These are phyloP conservation scores for Litocranius walleri DNA, from an alignment of 2,113 vertebrate genomes.

Conservation along the genomic window DNA sequence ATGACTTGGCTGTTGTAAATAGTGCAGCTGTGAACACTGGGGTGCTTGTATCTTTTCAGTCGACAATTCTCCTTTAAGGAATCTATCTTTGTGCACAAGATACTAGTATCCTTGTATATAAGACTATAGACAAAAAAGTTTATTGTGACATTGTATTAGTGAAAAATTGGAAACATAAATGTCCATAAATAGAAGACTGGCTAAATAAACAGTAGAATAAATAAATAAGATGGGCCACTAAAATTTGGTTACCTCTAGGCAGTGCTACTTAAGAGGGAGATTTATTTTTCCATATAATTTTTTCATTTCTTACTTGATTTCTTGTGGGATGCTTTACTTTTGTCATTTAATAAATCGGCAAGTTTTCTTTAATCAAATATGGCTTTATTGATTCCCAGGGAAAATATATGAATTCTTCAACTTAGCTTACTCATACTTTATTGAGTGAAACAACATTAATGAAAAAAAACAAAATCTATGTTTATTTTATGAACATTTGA, in stretches of 20 bases:
- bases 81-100: not conserved
- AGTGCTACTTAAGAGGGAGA: not conserved
- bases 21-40: not conserved
- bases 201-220: not conserved
- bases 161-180: not conserved
- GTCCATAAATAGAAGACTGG: not conserved
- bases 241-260: not conserved
- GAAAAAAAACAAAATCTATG: not conserved
- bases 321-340: not conserved
- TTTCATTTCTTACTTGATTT: conserved; percentile 8
- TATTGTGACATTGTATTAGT: not conserved
- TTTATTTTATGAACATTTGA: not conserved
- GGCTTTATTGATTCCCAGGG: not conserved
- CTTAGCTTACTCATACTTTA: not conserved
- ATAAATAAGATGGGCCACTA: not conserved
- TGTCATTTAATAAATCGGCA: not conserved
- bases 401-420: not conserved
- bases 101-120: not conserved
- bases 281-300: not conserved
- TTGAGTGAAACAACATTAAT: not conserved
- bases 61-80: not conserved
- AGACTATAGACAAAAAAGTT: not conserved
- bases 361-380: conserved; percentile 16
- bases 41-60: not conserved
- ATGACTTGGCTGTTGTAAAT: not conserved